Percentiles rank a stretch among this genome's conserved stretches.
Conservation (phyloP, 2,888 invertebrate species). For the Dysmachus trigonus region DNA sequence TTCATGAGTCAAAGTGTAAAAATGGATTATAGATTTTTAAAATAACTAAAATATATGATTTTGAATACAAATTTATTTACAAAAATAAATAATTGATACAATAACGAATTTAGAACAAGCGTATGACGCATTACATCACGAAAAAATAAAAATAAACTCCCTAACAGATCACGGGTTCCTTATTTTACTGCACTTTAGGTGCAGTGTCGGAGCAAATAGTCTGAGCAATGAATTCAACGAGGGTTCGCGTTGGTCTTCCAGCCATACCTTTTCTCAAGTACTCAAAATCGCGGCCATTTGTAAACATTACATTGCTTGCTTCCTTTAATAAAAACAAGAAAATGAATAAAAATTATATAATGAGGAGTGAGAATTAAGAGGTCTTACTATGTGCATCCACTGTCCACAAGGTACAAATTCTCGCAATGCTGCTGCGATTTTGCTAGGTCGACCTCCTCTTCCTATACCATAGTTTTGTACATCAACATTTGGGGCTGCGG, state of each 20-base stretch:
- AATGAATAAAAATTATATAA: not conserved
- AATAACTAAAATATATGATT: not conserved
- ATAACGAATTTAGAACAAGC: not conserved
- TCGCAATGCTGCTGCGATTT: constrained; percentile 80
- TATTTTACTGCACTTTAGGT: constrained; percentile 8
- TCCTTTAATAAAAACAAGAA: constrained; percentile 60
- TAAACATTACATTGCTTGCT: constrained; percentile 78
- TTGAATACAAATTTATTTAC: not conserved
- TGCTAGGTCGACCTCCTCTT: constrained; percentile 71
- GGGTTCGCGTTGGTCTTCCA: constrained; percentile 79
- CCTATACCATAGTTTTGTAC: constrained; percentile 68
- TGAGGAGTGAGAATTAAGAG: not conserved
- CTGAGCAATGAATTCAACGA: constrained; percentile 76
- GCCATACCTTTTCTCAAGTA: constrained; percentile 75
- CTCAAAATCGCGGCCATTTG: constrained; percentile 70
- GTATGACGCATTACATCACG: not conserved
- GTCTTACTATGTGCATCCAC: constrained; percentile 78
- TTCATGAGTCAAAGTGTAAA: no score
- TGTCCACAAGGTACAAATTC: constrained; percentile 75
- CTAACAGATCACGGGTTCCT: not conserved
- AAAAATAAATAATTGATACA: not conserved
- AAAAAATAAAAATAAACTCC: not conserved
- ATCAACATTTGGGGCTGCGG: constrained; percentile 62
- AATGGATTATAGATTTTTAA: not conserved
- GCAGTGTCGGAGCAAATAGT: constrained; percentile 61